Base-by-base conservation (phyloP, 2,888 invertebrate genomes). In the Camptogramma bilineatum region DNA sequence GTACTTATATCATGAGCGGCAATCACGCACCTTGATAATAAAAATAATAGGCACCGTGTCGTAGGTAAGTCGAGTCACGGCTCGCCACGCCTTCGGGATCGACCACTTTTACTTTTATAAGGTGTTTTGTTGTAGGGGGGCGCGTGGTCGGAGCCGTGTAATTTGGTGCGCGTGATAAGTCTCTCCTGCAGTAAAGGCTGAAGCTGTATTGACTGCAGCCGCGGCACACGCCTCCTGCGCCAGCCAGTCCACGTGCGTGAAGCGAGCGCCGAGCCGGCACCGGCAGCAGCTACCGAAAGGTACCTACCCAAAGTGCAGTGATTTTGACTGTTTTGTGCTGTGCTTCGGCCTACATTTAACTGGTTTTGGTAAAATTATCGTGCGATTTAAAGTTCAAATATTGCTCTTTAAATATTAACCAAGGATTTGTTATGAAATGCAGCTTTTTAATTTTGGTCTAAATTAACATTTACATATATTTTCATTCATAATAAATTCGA, bases 101-200 rank as follows among this genome's bases (percentile, higher is more conserved):
- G 77, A 84, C 83, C 85, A 91, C 91, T 91, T 91, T 91, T 91
- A 91, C 91, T 91, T 91, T 61, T 88, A 54, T 82, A 80, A 82
- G 82, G 78, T 82, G 76, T 76, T 76, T 69, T 74, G 73, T 73
- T 77, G 80, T 84, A 84, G 87, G 71, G 86, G 87, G 86, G 86
- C 80, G 81, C 78, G 78, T 81, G 31, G 46, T n/a, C 16, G 51
- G 31, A 42, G 42, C 34, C 44, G 60, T 28, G 47, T 56, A 78
- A 77, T 80, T 81, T 74, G 73, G 75, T 71, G 77, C 72, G 76
- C 71, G 76, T 79, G 72, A 76, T 72, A 70, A 73, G 74, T 72
- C 69, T 79, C 73, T 51, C 53, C 51, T 55, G 47, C 62, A 62
- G 76, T 72, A 48, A 72, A 73, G 73, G 73, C 69, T 78, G 69